Base-by-base conservation (phyloP, 2,888 invertebrate species). In the Nomada flava region DNA sequence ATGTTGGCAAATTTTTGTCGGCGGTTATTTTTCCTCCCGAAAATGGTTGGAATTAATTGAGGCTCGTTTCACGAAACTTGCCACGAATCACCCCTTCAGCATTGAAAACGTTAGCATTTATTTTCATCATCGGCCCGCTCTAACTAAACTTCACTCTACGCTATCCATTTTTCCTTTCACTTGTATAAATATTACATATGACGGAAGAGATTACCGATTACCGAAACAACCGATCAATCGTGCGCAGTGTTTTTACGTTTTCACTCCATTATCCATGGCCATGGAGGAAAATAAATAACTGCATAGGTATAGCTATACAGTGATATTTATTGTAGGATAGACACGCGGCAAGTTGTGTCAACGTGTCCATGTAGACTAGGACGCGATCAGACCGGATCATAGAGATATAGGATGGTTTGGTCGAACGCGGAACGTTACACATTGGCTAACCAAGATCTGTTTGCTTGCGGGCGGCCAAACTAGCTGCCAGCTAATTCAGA, bases 391-490 rank as follows among this genome's bases (percentile, higher is more conserved):
- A 63, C 80, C 82, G 60, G 72, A 82, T 82, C 82, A 83, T 76
- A 78, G 65, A 67, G 72, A 67, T 73, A 87, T 80, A 84, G 85
- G 86, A 85, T 76, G 79, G 87, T 89, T 89, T 82, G 85, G 86
- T 85, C 85, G 88, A 91, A 91, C 92, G 91, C 89, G 89, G 92
- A 90, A 92, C 90, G 92, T 92, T 93, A 93, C 92, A 93, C 93
- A 93, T 93, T 89, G 93, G 93, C 90, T 92, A 93, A 93, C 93
- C 93, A 92, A 93, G 93, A 93, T 93, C 93, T 93, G 93, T 93
- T 93, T 93, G 91, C 93, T 92, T 92, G 93, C 91, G 93, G 93
- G 91, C 91, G 92, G 92, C 92, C 93, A 93, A 93, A 93, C 93
- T 93, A 92, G 92, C 92, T 92, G 86, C 88, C 89, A 92, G 93